These are phyloP conservation scores for Euleptes europaea DNA, from an alignment of 2,113 vertebrate genomes.

Conservation along the genomic window DNA sequence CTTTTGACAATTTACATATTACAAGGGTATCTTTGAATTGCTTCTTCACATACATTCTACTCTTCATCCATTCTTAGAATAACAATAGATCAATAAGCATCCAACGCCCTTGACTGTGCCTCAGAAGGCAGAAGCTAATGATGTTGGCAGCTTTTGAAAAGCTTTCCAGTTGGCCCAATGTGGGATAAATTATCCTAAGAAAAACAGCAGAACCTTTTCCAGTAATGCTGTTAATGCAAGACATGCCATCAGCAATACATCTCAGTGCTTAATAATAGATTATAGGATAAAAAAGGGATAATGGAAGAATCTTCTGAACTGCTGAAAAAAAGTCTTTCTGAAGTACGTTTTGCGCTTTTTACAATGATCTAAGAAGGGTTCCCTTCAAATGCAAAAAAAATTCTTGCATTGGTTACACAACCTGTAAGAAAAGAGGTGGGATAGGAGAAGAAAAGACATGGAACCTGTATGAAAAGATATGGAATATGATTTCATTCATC, in stretches of 20 bases:
- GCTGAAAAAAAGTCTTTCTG: background rate
- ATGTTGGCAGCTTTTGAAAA: slow-evolving; percentile 56
- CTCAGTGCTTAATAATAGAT: slow-evolving; percentile 55
- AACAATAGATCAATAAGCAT: slow-evolving; percentile 56
- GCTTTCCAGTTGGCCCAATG: slow-evolving; percentile 50
- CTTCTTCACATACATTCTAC: slow-evolving; percentile 11
- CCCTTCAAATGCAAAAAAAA: background rate
- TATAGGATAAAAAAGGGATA: slow-evolving; percentile 31
- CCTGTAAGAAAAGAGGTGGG: background rate
- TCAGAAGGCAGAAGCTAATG: slow-evolving; percentile 45
- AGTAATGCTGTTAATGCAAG: slow-evolving; percentile 46
- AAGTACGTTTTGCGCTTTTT: background rate
- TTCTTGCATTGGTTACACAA: background rate
- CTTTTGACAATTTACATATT: slow-evolving; percentile 10
- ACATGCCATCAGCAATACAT: slow-evolving; percentile 35
- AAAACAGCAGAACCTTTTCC: slow-evolving; percentile 32
- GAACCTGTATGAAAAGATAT: background rate
- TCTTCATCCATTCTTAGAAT: slow-evolving; percentile 47
- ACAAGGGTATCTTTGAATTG: background rate
- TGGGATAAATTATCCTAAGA: slow-evolving; percentile 59
- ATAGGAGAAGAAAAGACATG: no score
- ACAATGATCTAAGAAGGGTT: background rate
- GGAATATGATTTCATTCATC: background rate
- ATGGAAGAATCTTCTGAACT: slow-evolving; percentile 11
- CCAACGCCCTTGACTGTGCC: slow-evolving; percentile 35